Percentiles rank a stretch among this genome's conserved stretches.
Conservation (phyloP, 2,797 vertebrate species). For the Rhodeus uyekii region DNA sequence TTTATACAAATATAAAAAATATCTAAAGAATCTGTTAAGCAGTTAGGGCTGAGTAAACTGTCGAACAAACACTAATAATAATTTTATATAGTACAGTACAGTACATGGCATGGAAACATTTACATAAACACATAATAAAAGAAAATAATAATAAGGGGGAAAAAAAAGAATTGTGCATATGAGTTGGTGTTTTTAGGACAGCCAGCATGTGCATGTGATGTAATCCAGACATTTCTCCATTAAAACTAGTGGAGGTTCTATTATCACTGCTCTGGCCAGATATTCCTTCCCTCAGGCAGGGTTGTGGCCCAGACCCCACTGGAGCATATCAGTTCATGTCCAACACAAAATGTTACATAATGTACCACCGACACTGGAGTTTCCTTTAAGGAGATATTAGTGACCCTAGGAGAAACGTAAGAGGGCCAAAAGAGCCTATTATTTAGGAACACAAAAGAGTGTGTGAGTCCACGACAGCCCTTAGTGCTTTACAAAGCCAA, state of each 20-base stretch:
- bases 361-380: background rate
- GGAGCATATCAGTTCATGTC: background rate
- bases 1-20: background rate
- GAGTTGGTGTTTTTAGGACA: background rate
- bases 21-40: background rate
- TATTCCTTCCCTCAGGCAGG: constrained; percentile 28
- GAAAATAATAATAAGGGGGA: background rate
- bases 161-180: background rate
- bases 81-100: background rate
- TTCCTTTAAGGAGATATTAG: constrained; percentile 27
- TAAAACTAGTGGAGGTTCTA: background rate
- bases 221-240: constrained; percentile 13
- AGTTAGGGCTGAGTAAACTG: background rate
- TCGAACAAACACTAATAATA: background rate
- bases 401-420: constrained; percentile 24
- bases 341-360: constrained; percentile 32
- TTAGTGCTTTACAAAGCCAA: constrained; percentile 20
- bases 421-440: constrained; percentile 8
- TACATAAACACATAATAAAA: background rate
- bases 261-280: background rate
- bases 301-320: constrained; percentile 1
- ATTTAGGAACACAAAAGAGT: constrained; percentile 28
- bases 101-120: background rate
- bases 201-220: constrained; percentile 7
- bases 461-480: background rate